These are phyloP conservation scores for Heteromyza rotundicornis DNA, from an alignment of 2,888 invertebrate genomes.

Conservation along the genomic window DNA sequence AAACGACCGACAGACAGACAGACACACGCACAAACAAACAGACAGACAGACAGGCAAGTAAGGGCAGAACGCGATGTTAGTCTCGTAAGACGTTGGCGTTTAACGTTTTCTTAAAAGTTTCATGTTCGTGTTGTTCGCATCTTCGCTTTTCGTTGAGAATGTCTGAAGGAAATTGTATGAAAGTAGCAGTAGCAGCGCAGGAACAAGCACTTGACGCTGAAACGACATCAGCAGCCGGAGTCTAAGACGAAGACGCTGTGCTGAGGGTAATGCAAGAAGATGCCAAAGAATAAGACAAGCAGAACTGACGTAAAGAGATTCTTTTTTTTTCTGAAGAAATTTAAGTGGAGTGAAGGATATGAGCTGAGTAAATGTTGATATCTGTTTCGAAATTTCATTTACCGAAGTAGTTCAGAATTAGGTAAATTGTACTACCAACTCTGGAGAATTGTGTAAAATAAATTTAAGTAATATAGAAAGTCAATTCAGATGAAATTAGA, in stretches of 20 bases:
- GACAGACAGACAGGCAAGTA: slow-evolving; percentile 5
- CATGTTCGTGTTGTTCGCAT: slow-evolving; percentile 36
- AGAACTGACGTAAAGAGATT: slow-evolving; percentile 54
- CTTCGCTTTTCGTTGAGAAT: slow-evolving; percentile 24
- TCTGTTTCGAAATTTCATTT: too few species aligned
- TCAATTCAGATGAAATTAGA: too few species aligned
- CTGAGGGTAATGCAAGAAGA: slow-evolving; percentile 55
- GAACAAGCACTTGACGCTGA: slow-evolving; percentile 21
- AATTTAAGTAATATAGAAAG: too few species aligned
- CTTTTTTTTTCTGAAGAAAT: slow-evolving; percentile 20
- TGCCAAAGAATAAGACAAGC: slow-evolving; percentile 59
- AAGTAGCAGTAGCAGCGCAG: slow-evolving; percentile 24
- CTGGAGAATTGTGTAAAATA: too few species aligned
- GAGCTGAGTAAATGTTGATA: neutral
- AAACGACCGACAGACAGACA: slow-evolving; percentile 11
- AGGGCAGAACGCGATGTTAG: neutral
- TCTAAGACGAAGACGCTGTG: neutral
- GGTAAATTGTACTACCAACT: too few species aligned
- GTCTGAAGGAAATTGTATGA: slow-evolving; percentile 44
- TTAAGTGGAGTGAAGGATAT: neutral
- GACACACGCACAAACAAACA: slow-evolving; percentile 26
- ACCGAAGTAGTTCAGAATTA: too few species aligned
- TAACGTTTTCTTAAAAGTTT: slow-evolving; percentile 52
- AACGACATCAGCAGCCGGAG: slow-evolving; percentile 9
- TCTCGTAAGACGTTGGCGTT: slow-evolving; percentile 37